Percentiles rank a stretch among this genome's conserved stretches.
phyloP scores from a whole-genome alignment of 92 coral and sea anemone species.

The Porites rus region DNA sequence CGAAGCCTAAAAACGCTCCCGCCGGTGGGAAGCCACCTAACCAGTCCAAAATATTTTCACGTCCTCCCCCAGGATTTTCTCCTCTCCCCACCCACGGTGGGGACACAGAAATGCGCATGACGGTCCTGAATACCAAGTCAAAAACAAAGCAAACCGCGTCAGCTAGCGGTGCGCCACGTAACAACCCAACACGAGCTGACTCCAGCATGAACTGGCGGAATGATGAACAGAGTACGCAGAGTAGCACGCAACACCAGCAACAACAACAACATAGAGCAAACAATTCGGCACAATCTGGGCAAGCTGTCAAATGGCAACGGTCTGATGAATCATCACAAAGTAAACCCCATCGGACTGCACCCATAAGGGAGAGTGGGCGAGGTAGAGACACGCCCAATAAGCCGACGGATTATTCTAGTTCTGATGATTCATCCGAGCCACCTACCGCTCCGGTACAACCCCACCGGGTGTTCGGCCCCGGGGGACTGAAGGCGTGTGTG shows the following conservation, averaged over 20 bases:
- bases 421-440: slow-evolving; percentile 20
- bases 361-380: background rate
- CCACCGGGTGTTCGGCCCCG: slow-evolving; percentile 76
- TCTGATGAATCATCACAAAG: slow-evolving; percentile 16
- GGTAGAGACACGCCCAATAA: slow-evolving; percentile 13
- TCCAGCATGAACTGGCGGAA: slow-evolving; percentile 47
- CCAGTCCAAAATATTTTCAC: slow-evolving; percentile 61
- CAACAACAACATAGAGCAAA: background rate
- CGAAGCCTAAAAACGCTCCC: slow-evolving; percentile 7
- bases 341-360: background rate
- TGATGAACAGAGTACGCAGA: slow-evolving; percentile 22
- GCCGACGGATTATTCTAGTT: background rate
- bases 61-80: slow-evolving; percentile 85
- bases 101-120: slow-evolving; percentile 64
- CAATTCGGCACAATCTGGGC: slow-evolving; percentile 10
- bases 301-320: slow-evolving; percentile 28
- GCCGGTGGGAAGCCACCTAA: slow-evolving; percentile 25
- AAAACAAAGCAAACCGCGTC: slow-evolving; percentile 42
- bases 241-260: background rate
- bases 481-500: slow-evolving; percentile 79
- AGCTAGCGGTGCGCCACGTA: background rate
- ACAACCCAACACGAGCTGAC: slow-evolving; percentile 39
- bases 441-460: slow-evolving; percentile 40
- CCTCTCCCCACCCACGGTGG: slow-evolving; percentile 75
- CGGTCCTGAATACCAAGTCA: slow-evolving; percentile 63